Conservation (phyloP, 64 coral and sea anemone species). For the Hydrozoanthus tunicans region DNA sequence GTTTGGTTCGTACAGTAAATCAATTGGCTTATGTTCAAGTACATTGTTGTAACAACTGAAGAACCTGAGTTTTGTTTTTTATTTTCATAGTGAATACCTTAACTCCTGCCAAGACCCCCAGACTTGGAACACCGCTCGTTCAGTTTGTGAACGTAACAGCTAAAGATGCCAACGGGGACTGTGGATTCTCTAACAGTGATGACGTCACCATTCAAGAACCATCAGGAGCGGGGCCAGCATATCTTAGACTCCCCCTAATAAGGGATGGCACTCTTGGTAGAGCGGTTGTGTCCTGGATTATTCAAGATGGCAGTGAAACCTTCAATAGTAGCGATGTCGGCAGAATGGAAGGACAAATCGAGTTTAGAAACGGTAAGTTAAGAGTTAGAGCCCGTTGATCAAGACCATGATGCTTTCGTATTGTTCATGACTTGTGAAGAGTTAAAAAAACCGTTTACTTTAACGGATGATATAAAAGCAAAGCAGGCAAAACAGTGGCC, state of each 20-base stretch:
- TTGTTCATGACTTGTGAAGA: too few relatives aligned
- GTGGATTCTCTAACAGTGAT: constrained; percentile 70
- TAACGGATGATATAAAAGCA: too few relatives aligned
- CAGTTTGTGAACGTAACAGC: constrained; percentile 72
- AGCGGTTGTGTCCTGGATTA: constrained; percentile 72
- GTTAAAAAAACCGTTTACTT: too few relatives aligned
- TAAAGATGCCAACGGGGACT: constrained; percentile 86
- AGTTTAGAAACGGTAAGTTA: constrained; percentile 77
- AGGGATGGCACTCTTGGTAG: constrained; percentile 77
- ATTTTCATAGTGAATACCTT: constrained; percentile 19
- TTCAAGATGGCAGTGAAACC: constrained; percentile 44
- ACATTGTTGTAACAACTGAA: too few relatives aligned
- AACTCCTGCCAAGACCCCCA: constrained; percentile 65
- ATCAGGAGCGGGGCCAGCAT: constrained; percentile 19
- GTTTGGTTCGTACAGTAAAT: too few relatives aligned
- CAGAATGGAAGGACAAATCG: constrained; percentile 58
- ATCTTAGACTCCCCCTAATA: constrained; percentile 54
- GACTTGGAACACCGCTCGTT: constrained; percentile 47
- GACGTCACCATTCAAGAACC: constrained; percentile 71
- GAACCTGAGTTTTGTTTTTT: neutral
- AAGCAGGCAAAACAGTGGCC: too few relatives aligned
- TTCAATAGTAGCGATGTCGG: constrained; percentile 70
- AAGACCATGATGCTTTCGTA: neutral
- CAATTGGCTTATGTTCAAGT: too few relatives aligned
- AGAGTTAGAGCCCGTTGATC: neutral